Base-by-base conservation (phyloP, 2,888 invertebrate genomes). In the Microplitis deprimator region DNA sequence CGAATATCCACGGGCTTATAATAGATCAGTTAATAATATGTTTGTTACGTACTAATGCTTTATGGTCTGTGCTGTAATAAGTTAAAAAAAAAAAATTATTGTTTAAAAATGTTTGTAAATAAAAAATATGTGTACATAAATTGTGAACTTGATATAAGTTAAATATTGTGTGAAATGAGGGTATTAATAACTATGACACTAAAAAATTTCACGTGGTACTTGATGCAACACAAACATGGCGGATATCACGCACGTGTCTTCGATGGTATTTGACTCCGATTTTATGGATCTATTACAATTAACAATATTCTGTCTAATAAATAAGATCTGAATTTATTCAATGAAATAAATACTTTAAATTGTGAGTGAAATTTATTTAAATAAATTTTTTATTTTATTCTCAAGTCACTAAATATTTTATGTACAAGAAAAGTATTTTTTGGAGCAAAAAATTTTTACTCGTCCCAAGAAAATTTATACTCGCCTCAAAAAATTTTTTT, bases 181-280 rank as follows among this genome's bases (percentile, higher is more conserved):
- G 16, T 62, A 62, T 29, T 13, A 29, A 50, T 59, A 50, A 70
- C 16, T 60, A 41, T 68, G 40, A 17, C 29, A 70, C 41, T 50
- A 13, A 13, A 50, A 50, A 17, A 59, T 50, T 75, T 68, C 61
- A 75, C 60, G 16, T 68, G 75, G 59, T 61, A n/a, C 16, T 59
- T 60, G 41, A 64, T 62, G 69, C 29, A 17, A 68, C 16, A 40
- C 41, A 68, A 68, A 71, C 17, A 77, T 77, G 76, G 68, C 20
- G 76, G 41, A 61, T 68, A 10, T 13, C 8, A 59, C 41, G 38
- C 73, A 68, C 72, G 76, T 68, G 72, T 68, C 68, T 6, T 5
- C 73, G n/a, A 67, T 29, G 50, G 41, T 60, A 41, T 76, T 68
- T 72, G 6, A 29, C 61, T 75, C 8, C n/a, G 39, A 16, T 59